Base-by-base conservation (phyloP, 2,113 vertebrate genomes). In the Raja brachyura region DNA sequence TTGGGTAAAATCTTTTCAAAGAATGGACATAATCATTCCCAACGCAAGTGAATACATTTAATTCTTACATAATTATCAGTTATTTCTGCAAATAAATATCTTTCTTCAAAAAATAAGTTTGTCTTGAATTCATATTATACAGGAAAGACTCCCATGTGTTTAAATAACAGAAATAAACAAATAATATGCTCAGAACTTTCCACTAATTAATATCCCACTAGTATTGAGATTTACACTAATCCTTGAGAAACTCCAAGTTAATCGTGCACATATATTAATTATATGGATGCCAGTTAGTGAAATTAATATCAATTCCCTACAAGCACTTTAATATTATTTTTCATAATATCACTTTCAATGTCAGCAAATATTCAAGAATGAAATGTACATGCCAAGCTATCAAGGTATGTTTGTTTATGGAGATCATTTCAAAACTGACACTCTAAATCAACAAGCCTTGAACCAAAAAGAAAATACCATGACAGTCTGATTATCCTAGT, bases 1-100 rank as follows among this genome's bases (percentile, higher is more conserved):
- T 48, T 73, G 88, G 5, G 33, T 92, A 92, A 92, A 73, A 54
- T 92, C 39, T 92, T 33, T 33, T 73, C 33, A 90, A 48, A 85
- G 81, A 39, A 83, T 25, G 61, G 61, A 90, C 28, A 31, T 28
- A 61, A 54, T 73, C 39, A 73, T 25, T 92, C 48, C 68, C 6
- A 73, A 73, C 33, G 18, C 6, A 73, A 10, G 31, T 25, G 3
- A 48, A 16, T 3, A 73, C 10, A 66, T 31, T 68, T 68, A 13
- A 66, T 3, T 66, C 31, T 63, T 33, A 33, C 13, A 88, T 11
- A 39, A 73, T 0, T 63, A 25, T 14, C 18, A 86, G 61, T 88
- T 63, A 63, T 31, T 61, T 86, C 83, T 86, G 9, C 83, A 86
- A 86, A 86, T n/a, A n/a, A 6, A 11, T 22, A 5, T 18, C 6